phyloP scores from a whole-genome alignment of 2,797 vertebrate genomes.

The Bovichtus diacanthus region DNA sequence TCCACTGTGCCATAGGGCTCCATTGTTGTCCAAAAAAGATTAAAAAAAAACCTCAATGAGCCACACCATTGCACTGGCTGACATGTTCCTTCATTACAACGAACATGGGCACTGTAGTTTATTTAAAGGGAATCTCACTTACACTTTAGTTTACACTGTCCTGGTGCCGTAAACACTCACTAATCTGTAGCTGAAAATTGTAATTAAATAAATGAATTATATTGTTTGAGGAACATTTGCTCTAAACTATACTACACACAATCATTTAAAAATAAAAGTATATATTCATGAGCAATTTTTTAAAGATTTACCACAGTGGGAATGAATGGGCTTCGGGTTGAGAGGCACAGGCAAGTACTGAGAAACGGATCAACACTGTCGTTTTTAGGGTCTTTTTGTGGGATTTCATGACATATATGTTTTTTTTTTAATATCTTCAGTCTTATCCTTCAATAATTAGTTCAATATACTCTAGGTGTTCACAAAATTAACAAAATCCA shows the following conservation, averaged over 20 bases:
- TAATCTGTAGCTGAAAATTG: too few relatives aligned
- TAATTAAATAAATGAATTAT: too few relatives aligned
- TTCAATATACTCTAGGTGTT: neutral
- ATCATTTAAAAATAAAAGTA: neutral
- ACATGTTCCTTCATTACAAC: too few relatives aligned
- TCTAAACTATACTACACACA: neutral
- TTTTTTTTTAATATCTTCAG: too few relatives aligned
- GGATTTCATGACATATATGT: neutral
- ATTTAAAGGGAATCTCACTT: neutral
- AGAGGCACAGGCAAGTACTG: neutral
- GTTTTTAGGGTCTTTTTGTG: neutral
- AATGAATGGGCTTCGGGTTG: neutral
- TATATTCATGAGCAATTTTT: neutral
- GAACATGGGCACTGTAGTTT: too few relatives aligned
- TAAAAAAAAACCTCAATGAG: conserved; percentile 7
- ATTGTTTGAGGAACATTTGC: neutral
- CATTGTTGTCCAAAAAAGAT: neutral
- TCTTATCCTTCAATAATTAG: neutral
- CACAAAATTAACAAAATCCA: too few relatives aligned
- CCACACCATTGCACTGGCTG: too few relatives aligned
- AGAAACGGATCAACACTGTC: neutral
- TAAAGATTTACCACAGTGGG: neutral
- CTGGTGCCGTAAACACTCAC: neutral
- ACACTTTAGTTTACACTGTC: too few relatives aligned
- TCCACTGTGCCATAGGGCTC: neutral